Percentiles rank a stretch among this genome's conserved stretches.
Evolutionary conservation across 2,888 invertebrate genomes (phyloP).

Genomic region (Hypsopygia costalis): DNA sequence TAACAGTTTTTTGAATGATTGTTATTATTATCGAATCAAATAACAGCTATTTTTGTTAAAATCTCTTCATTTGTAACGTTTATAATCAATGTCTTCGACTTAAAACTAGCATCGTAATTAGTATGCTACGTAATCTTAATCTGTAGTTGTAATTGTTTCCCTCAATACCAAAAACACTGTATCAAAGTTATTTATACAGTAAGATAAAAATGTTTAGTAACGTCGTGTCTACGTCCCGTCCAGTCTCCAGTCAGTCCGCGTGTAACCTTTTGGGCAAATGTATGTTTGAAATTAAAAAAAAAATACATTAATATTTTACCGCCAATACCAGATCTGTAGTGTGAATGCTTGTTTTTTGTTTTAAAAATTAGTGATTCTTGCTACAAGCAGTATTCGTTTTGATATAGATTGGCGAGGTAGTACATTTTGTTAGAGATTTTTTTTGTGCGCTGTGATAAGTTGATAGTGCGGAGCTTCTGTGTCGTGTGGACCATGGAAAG

Average conservation of each 20-base stretch:
- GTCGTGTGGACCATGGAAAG: conserved; percentile 1
- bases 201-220: not conserved
- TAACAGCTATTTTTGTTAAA: too few species aligned
- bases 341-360: not conserved
- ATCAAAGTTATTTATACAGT: not conserved
- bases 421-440: not conserved
- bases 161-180: too few species aligned
- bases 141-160: too few species aligned
- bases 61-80: too few species aligned
- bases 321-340: not conserved
- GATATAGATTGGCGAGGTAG: not conserved
- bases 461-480: not conserved
- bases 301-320: not conserved
- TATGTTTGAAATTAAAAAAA: not conserved
- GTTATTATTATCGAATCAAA: too few species aligned
- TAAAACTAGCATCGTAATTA: too few species aligned
- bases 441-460: not conserved
- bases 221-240: not conserved
- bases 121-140: too few species aligned
- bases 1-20: too few species aligned
- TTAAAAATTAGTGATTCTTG: not conserved
- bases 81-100: too few species aligned
- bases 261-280: not conserved
- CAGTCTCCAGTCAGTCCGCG: not conserved
- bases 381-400: not conserved